Conservation (phyloP, 2,113 vertebrate genomes). For the Eubucco bourcierii region DNA sequence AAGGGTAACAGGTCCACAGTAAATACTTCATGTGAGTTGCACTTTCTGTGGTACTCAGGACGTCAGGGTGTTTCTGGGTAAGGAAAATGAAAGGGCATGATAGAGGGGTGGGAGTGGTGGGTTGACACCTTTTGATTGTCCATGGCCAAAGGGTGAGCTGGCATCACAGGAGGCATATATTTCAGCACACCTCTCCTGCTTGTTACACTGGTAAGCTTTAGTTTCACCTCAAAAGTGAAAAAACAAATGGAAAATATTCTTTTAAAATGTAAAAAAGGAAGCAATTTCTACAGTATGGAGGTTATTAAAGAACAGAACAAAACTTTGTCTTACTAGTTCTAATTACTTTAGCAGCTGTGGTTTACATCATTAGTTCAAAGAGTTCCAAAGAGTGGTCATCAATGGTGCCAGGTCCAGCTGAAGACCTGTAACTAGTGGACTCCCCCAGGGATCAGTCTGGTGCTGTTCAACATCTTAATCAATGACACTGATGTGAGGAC, state of each 20-base stretch:
- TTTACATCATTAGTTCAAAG: background rate
- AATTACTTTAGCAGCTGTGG: background rate
- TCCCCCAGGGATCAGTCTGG: no score
- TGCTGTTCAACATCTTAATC: no score
- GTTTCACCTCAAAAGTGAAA: background rate
- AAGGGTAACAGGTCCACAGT: background rate
- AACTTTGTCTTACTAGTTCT: background rate
- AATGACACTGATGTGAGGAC: no score
- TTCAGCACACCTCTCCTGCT: background rate
- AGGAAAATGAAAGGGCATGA: background rate
- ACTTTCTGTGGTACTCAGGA: background rate
- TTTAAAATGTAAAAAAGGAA: background rate
- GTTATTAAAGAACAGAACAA: background rate
- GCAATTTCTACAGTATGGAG: background rate
- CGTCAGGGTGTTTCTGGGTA: background rate
- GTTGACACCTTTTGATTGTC: accelerated
- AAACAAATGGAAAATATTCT: background rate
- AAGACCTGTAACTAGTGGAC: no score
- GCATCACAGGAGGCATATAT: background rate
- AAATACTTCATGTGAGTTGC: background rate
- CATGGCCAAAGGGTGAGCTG: background rate
- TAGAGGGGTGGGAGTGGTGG: background rate
- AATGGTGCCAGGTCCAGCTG: no score
- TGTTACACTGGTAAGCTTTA: background rate
- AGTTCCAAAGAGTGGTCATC: no score